These are phyloP conservation scores for Hippocampus abdominalis DNA, from an alignment of 2,113 vertebrate species.

Conservation along the genomic window DNA sequence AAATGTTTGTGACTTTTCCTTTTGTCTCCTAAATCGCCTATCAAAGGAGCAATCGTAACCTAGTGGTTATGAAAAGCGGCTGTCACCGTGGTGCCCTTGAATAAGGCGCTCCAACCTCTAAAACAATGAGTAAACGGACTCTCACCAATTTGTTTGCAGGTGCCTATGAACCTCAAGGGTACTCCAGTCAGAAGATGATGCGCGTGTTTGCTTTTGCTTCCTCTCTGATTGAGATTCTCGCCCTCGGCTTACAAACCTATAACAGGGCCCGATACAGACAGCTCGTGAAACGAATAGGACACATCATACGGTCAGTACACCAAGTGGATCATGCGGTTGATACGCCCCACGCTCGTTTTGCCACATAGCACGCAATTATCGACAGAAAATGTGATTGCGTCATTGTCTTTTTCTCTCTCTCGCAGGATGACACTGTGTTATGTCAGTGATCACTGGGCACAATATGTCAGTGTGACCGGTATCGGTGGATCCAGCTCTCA, in stretches of 20 bases:
- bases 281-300: slow-evolving; percentile 93
- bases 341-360: background rate
- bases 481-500: slow-evolving; percentile 48
- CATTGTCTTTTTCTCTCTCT: background rate
- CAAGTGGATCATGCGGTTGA: background rate
- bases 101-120: too few relatives aligned
- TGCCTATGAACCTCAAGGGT: slow-evolving; percentile 84
- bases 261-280: slow-evolving; percentile 92
- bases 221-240: slow-evolving; percentile 86
- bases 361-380: background rate
- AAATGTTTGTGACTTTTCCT: slow-evolving; percentile 22
- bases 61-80: background rate
- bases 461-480: slow-evolving; percentile 74
- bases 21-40: slow-evolving; percentile 2
- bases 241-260: slow-evolving; percentile 88
- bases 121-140: slow-evolving; percentile 5
- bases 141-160: slow-evolving; percentile 57
- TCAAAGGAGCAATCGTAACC: background rate
- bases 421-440: slow-evolving; percentile 89
- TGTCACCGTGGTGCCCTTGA: background rate
- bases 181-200: slow-evolving; percentile 94
- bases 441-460: slow-evolving; percentile 95
- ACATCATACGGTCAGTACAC: slow-evolving; percentile 83
- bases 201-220: slow-evolving; percentile 92
- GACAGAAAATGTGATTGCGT: background rate